Evolutionary conservation across 1,140 invertebrate genomes (phyloP).

Genomic region (Cydia fagiglandana): DNA sequence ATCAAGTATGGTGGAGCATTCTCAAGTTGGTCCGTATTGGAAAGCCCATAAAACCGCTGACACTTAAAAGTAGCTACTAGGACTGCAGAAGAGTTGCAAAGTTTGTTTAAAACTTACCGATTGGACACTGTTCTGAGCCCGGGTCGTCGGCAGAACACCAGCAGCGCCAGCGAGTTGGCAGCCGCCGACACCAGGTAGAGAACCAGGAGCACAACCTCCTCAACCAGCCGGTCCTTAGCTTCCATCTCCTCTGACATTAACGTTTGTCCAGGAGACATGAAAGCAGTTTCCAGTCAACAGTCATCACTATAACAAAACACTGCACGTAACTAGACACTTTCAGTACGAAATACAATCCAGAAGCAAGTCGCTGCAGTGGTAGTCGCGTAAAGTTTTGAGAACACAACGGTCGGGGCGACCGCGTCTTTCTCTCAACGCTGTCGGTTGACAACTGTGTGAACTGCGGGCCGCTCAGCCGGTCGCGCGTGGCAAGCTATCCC

Average conservation of each 20-base stretch:
- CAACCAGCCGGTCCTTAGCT: conserved; percentile 64
- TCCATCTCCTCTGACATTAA: conserved; percentile 75
- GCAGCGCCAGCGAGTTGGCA: conserved; percentile 72
- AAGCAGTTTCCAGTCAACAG: conserved; percentile 63
- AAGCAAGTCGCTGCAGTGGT: conserved; percentile 52
- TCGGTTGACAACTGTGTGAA: conserved; percentile 67
- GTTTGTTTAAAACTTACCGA: conserved; percentile 61
- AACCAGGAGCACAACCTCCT: conserved; percentile 69
- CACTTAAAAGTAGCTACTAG: background rate
- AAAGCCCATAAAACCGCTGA: conserved; percentile 24
- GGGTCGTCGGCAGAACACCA: conserved; percentile 74
- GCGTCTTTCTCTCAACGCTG: conserved; percentile 73
- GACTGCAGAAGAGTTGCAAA: conserved; percentile 1
- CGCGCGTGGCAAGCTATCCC: conserved; percentile 48
- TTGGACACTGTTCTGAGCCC: conserved; percentile 77
- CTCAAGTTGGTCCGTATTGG: conserved; percentile 17
- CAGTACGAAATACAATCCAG: conserved; percentile 51
- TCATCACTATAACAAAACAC: conserved; percentile 72
- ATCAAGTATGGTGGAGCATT: background rate
- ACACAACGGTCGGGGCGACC: conserved; percentile 62
- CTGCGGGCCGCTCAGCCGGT: conserved; percentile 29
- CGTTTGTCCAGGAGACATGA: conserved; percentile 70
- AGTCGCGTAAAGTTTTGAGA: conserved; percentile 75
- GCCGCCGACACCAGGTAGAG: conserved; percentile 72
- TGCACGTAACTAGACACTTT: conserved; percentile 69